These are phyloP conservation scores for Myanophis thanlyinensis DNA, from an alignment of 2,113 vertebrate species.

Conservation along the genomic window DNA sequence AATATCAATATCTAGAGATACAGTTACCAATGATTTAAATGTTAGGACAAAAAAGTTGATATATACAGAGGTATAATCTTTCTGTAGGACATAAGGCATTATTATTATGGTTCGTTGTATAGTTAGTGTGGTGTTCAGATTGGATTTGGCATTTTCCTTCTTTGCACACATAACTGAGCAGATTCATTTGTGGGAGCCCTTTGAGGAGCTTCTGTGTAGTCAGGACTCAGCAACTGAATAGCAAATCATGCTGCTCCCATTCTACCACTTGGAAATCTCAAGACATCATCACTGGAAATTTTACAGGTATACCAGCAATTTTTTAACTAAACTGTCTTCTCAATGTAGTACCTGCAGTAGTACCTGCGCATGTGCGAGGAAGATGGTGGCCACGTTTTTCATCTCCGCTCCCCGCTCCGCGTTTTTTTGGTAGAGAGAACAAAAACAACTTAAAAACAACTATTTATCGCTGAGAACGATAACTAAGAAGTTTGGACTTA, in stretches of 20 bases:
- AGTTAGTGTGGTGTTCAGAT: too few relatives aligned
- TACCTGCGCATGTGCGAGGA: too few relatives aligned
- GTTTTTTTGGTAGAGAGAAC: too few relatives aligned
- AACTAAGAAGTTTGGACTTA: too few relatives aligned
- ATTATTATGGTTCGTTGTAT: too few relatives aligned
- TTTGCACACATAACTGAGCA: background rate
- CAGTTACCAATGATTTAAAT: background rate
- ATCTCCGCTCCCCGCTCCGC: too few relatives aligned
- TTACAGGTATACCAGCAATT: constrained; percentile 82
- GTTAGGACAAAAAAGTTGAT: background rate
- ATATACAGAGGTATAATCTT: background rate
- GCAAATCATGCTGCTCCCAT: constrained; percentile 52
- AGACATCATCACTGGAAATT: constrained; percentile 94
- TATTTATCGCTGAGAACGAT: too few relatives aligned
- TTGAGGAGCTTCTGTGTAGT: background rate
- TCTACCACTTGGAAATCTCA: constrained; percentile 75
- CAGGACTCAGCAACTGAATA: background rate
- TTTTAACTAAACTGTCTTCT: constrained; percentile 79
- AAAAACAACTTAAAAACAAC: too few relatives aligned
- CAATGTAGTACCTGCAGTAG: too few relatives aligned
- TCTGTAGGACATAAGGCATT: background rate
- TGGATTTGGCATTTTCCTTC: background rate
- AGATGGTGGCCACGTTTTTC: too few relatives aligned
- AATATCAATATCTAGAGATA: background rate
- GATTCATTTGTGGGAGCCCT: fast-evolving